Conservation (phyloP, 2,113 vertebrate genomes). For the Gymnorhina tibicen region DNA sequence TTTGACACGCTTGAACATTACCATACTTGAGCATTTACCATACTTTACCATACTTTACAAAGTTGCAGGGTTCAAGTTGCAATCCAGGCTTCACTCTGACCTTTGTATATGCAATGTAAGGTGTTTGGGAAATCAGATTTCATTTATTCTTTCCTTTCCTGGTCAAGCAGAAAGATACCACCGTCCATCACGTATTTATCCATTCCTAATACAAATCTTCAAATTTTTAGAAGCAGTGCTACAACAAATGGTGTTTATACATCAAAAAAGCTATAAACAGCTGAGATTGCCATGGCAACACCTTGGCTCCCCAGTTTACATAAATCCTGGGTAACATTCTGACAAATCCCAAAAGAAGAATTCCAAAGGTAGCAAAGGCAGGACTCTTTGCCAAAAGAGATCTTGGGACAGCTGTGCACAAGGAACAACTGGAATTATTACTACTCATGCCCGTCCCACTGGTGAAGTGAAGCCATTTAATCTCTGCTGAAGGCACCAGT, state of each 20-base stretch:
- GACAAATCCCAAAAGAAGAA: not conserved
- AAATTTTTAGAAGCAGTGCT: not conserved
- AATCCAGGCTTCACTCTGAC: not conserved
- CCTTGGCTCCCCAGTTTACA: not conserved
- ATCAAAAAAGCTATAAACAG: not conserved
- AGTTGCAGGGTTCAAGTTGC: not conserved
- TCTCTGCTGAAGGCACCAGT: not conserved
- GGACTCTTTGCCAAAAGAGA: not conserved
- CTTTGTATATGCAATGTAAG: not conserved
- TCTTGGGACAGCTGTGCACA: not conserved
- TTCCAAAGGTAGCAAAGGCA: not conserved
- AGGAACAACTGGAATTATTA: not conserved
- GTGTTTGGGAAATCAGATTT: not conserved
- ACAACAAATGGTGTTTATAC: not conserved
- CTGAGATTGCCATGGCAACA: not conserved
- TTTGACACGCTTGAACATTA: not conserved
- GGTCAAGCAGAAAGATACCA: not conserved
- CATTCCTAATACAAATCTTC: not conserved
- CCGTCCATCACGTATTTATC: rapidly evolving
- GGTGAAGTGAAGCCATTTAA: not conserved
- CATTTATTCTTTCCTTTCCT: not conserved
- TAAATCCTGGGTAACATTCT: not conserved
- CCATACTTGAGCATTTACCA: not conserved
- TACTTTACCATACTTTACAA: not conserved
- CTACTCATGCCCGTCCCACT: not conserved